A percentile compares a stretch with the other conserved stretches of the same genome.
These are phyloP conservation scores for Drosophila navojoa DNA, from an alignment of 1,140 invertebrate species.

Conservation along the genomic window DNA sequence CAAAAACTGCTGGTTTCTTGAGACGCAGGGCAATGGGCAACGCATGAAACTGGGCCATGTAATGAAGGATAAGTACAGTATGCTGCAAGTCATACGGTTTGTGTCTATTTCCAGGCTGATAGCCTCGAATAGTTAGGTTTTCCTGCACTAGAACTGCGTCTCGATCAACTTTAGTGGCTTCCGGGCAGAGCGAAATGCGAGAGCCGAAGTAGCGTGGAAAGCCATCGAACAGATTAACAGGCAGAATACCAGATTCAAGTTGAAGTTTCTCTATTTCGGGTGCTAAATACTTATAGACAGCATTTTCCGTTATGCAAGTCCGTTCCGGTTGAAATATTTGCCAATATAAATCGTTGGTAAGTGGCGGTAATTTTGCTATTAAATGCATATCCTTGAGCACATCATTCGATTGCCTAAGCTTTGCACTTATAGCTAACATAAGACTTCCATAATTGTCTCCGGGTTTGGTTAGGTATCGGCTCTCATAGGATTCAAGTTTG, in stretches of 20 bases:
- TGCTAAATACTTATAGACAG: slow-evolving; percentile 85
- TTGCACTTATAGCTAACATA: slow-evolving; percentile 84
- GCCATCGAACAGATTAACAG: slow-evolving; percentile 83
- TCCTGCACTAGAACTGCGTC: slow-evolving; percentile 86
- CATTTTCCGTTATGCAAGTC: slow-evolving; percentile 86
- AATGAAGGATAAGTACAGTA: slow-evolving; percentile 84
- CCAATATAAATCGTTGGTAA: slow-evolving; percentile 85
- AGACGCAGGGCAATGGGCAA: slow-evolving; percentile 85
- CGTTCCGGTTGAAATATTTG: slow-evolving; percentile 86
- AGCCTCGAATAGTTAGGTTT: slow-evolving; percentile 85
- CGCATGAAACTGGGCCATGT: slow-evolving; percentile 86
- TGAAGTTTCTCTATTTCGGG: slow-evolving; percentile 85
- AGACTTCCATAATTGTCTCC: slow-evolving; percentile 87
- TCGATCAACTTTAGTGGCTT: slow-evolving; percentile 84
- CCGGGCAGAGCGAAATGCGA: slow-evolving; percentile 83
- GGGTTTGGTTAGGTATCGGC: slow-evolving; percentile 84
- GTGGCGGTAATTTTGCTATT: slow-evolving; percentile 86
- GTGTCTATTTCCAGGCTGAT: slow-evolving; percentile 84
- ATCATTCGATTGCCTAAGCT: slow-evolving; percentile 54
- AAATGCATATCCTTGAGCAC: slow-evolving; percentile 83
- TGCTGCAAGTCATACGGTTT: slow-evolving; percentile 85
- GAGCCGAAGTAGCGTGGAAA: slow-evolving; percentile 85
- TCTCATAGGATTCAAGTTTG: slow-evolving; percentile 54
- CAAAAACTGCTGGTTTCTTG: slow-evolving; percentile 85
- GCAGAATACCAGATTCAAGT: slow-evolving; percentile 83